phyloP scores from a whole-genome alignment of 1,140 invertebrate species.

The Drosophila oshimai region DNA sequence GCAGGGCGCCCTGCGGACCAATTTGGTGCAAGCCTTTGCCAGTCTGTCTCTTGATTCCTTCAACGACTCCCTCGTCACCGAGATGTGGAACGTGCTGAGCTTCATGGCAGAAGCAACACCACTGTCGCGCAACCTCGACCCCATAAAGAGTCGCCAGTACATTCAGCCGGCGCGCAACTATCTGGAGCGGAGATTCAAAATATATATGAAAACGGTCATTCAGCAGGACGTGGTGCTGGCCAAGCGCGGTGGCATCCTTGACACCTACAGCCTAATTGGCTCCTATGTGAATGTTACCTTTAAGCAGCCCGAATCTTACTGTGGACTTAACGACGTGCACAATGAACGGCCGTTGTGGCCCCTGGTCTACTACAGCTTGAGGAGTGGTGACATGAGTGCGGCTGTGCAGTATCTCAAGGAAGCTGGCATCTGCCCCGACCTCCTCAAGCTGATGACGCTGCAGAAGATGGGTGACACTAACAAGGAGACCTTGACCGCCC shows the following conservation, averaged over 20 bases:
- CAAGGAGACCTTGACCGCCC: slow-evolving; percentile 85
- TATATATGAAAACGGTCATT: slow-evolving; percentile 93
- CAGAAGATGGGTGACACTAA: slow-evolving; percentile 85
- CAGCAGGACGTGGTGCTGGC: slow-evolving; percentile 90
- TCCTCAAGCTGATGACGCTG: slow-evolving; percentile 73
- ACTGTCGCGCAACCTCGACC: slow-evolving; percentile 86
- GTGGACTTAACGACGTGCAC: slow-evolving; percentile 89
- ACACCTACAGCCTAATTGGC: slow-evolving; percentile 91
- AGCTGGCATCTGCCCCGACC: slow-evolving; percentile 85
- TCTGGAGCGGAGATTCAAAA: slow-evolving; percentile 92
- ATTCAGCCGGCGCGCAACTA: slow-evolving; percentile 91
- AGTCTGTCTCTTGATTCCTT: slow-evolving; percentile 85
- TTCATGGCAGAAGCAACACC: slow-evolving; percentile 91
- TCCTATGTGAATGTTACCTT: slow-evolving; percentile 91
- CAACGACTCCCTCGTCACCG: slow-evolving; percentile 92
- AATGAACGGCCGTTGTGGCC: slow-evolving; percentile 90
- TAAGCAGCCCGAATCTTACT: slow-evolving; percentile 75
- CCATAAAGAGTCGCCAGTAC: slow-evolving; percentile 88
- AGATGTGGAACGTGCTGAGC: slow-evolving; percentile 95
- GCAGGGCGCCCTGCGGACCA: slow-evolving; percentile 87
- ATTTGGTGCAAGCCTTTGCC: slow-evolving; percentile 89
- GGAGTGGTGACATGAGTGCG: slow-evolving; percentile 93
- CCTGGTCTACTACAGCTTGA: slow-evolving; percentile 94
- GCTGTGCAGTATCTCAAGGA: slow-evolving; percentile 90
- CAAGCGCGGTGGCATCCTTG: slow-evolving; percentile 92